Base-by-base conservation (phyloP, 2,797 vertebrate genomes). In the Alosa sapidissima region DNA sequence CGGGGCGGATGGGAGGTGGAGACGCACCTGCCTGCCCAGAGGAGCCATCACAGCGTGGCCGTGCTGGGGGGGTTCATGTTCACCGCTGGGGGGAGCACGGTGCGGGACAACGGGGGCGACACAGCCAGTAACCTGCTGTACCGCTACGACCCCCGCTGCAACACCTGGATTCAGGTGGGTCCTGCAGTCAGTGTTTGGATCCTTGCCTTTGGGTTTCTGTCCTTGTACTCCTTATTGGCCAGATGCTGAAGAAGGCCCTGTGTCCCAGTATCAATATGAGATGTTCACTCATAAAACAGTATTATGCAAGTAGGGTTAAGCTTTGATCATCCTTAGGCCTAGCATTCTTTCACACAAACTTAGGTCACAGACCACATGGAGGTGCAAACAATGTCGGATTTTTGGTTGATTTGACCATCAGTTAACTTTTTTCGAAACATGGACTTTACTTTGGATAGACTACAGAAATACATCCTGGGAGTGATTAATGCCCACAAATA, bases 101-200 rank as follows among this genome's bases (percentile, higher is more conserved):
- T 97, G 2, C 92, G 96, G 52, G 97, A 98, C 94, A 97, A 97
- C 9, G 96, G 97, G 11, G 97, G 96, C 87, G 97, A 97, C 7
- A 96, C 97, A 0, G 97, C 98, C 1, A 98, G 97, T 52, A 97
- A 96, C 92, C 94, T 98, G 87, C 96, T 99, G 89, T 97, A 98
- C 95, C 95, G 98, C 93, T 99, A 98, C 87, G 97, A 99, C 92
- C 98, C 98, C 84, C 96, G 98, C 72, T 96, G 96, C 95, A 97
- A 96, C 93, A 96, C 96, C 89, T 99, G 98, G 98, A 96, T 96
- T 91, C 96, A 95, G 97, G 98, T 99, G 94, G 82, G n/a, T 93
- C 2, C 62, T 13, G 2, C 28, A 33, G 24, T 13, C 62, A 33
- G 62, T 24, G 5, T 21, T 28, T 21, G 6, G 55, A 58, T 19